Evolutionary conservation across 2,113 vertebrate genomes (phyloP), one percentile per base, ranked within the genome.

Genomic region (Poeciliopsis occidentalis): DNA sequence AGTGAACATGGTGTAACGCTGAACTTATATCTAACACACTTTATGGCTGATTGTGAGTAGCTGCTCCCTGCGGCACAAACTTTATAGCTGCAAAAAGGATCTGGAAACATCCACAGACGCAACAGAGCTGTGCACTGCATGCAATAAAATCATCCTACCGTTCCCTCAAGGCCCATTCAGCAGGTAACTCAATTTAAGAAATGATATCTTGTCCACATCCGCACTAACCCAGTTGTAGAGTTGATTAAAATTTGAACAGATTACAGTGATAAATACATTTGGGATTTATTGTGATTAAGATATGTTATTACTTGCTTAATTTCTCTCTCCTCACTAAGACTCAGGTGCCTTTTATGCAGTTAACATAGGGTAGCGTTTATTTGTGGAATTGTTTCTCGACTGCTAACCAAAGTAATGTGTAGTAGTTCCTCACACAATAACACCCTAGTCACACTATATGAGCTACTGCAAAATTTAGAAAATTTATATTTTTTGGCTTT

Each of bases 21-120:
- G 12, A 8, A 32, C 67, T 57, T 19, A 32, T 31, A 24, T 31
- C 17, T 44, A 24, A 1, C 6, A 34, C 68, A 37, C 54, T 60
- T 37, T 57, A 69, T 54, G 30, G 51, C 67, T 69, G 47, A 54
- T 69, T 57, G 32, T 60, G n/a, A 69, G 51, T 34, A 37, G n/a
- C 34, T 17, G n/a, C 24, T 57, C 51, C 31, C 34, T 34, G 15
- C 26, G 30, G 51, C 27, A 51, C 29, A 29, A 27, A 29, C 27
- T 51, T 51, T 51, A 68, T 44, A 24, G 41, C 30, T 70, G 68
- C 51, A 60, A 22, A 22, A 4, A 17, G 22, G 32, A 70, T 60
- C 31, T 19, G 31, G 22, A 26, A 8, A 37, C 31, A 70, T 60
- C 30, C 24, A 69, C 68, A 26, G 64, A 66, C 64, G 5, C 44